Base-by-base conservation (phyloP, 2,113 vertebrate genomes). In the Chaetodon trifascialis region DNA sequence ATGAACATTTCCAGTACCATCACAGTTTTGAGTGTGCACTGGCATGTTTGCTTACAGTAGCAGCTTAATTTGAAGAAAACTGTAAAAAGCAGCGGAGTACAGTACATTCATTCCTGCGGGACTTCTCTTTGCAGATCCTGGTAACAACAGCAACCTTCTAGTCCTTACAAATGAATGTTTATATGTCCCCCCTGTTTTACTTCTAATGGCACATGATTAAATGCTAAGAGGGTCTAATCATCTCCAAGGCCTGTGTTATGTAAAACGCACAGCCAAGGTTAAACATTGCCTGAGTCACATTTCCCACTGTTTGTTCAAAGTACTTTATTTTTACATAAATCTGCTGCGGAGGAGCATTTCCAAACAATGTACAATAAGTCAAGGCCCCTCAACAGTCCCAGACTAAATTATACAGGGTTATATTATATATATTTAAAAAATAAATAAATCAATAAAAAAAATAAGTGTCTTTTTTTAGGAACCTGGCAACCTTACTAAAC, bases 131-230 rank as follows among this genome's bases (percentile, higher is more conserved):
- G n/a, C 12, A 67, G 65, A 44, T 74, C 51, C 34, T 16, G 21
- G 52, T 25, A 47, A 75, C 6, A 58, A 25, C n/a, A 80, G 25
- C 46, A 55, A 70, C 34, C 59, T 21, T 38, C 30, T 12, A 25
- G 17, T 63, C 16, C n/a, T 69, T 63, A 63, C 4, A 59, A 60
- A 70, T 71, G 42, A 76, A 59, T 44, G 70, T 56, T 79, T 21
- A n/a, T 7, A 67, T 52, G 49, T 73, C 19, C 23, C 7, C 17
- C 15, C 11, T 90, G 34, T 69, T 80, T 62, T 42, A 89, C 82
- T 84, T 92, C 73, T 80, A 82, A 87, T 89, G 77, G 42, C 54
- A 54, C 82, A 76, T 81, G 88, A 80, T 90, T 79, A 74, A 83
- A 84, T 73, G 58, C 58, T 87, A 76, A 80, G 71, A 79, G 84